Evolutionary conservation across 2,113 vertebrate genomes (phyloP).

Genomic region (Eudyptes chrysolophus): DNA sequence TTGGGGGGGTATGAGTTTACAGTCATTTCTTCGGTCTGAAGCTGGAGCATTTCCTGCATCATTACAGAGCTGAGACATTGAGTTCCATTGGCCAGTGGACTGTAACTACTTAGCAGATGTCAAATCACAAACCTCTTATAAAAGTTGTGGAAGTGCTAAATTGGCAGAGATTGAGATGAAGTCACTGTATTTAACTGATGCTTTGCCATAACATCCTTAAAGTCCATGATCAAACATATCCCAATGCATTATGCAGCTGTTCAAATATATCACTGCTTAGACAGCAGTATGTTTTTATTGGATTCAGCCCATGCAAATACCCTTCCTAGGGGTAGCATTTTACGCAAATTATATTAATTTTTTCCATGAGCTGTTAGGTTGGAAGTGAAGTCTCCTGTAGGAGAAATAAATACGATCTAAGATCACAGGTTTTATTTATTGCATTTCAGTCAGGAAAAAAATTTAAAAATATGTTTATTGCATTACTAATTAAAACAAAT

Average conservation of each 20-base stretch:
- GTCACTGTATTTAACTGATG: constrained; percentile 10
- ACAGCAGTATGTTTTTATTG: constrained; percentile 16
- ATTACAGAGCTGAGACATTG: not conserved
- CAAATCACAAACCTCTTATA: not conserved
- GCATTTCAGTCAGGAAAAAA: not conserved
- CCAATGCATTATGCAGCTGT: not conserved
- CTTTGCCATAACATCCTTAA: not conserved
- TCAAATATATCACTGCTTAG: not conserved
- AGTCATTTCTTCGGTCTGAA: not conserved
- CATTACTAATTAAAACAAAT: not conserved
- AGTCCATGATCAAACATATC: not conserved
- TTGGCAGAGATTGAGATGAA: not conserved
- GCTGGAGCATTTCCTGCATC: not conserved
- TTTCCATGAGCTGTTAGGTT: not conserved
- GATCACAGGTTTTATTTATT: not conserved
- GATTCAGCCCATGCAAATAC: not conserved
- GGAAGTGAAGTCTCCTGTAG: not conserved
- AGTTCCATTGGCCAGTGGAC: not conserved
- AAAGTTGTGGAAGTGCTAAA: constrained; percentile 24
- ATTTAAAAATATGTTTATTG: not conserved
- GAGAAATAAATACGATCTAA: not conserved
- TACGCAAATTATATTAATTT: constrained; percentile 24
- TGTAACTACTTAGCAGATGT: not conserved
- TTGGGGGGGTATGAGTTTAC: not conserved
- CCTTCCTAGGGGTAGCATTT: constrained; percentile 11